Evolutionary conservation across 2,888 invertebrate species (phyloP), one percentile per base, ranked within the genome.

Genomic region (Phengaris arion): DNA sequence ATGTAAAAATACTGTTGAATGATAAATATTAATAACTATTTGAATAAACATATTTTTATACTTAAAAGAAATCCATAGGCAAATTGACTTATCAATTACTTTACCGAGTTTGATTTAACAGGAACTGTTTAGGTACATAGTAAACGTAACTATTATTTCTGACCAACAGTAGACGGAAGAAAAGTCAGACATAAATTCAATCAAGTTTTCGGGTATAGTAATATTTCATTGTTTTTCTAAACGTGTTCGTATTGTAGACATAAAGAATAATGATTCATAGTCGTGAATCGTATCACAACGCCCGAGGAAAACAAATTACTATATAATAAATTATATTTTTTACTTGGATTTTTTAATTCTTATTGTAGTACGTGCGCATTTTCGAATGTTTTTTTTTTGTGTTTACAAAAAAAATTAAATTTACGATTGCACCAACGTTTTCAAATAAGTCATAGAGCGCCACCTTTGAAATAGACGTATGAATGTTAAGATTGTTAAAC

Each of bases 401-500:
- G 54, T 72, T 54, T 72, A 70, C 70, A 75, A 68, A 74, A 74
- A 59, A 57, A 0, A 15, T 54, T 2, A 59, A 55, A 59, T 69
- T 75, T 75, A 75, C 51, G 59, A 59, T 35, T n/a, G 75, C 45
- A 68, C 46, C 22, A 51, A 6, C 46, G 69, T 8, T 55, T 35
- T 15, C 22, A 48, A 57, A 51, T 57, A 70, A 51, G 57, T 70
- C 68, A 45, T 57, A 35, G 22, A 51, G 9, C 59, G 54, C 59
- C 64, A 22, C 13, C 55, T 70, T 69, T 55, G 69, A 75, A 75
- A 70, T 57, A 74, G 68, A 85, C 68, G 15, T 22, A 70, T 46
- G 69, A 69, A 48, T 15, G 55, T 52, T 52, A 45, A 72, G 52
- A 72, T 69, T 75, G 69, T 54, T 87, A 90, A 85, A 86, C 80